Percentiles rank a stretch among this genome's conserved stretches.
These are phyloP conservation scores for Istiophorus platypterus DNA, from an alignment of 2,113 vertebrate species.

Conservation along the genomic window DNA sequence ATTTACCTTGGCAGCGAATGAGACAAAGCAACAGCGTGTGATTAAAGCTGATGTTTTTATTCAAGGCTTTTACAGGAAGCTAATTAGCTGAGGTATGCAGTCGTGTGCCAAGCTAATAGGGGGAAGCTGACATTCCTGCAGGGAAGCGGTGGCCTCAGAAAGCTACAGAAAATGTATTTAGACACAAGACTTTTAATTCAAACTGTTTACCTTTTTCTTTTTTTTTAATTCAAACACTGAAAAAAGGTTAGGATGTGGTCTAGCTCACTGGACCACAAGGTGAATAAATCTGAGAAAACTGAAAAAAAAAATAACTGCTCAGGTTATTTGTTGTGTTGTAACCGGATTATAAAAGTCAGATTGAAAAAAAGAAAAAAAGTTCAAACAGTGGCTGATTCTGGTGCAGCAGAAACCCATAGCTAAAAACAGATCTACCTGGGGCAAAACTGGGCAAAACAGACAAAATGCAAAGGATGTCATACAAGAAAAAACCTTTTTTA, in stretches of 20 bases:
- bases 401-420: neutral
- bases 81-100: constrained; percentile 93
- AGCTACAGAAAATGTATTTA: constrained; percentile 88
- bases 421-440: neutral
- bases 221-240: constrained; percentile 11
- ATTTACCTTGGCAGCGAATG: constrained; percentile 93
- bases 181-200: constrained; percentile 59
- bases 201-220: constrained; percentile 28
- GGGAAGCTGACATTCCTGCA: constrained; percentile 89
- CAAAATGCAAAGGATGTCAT: neutral
- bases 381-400: neutral
- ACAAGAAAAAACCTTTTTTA: no score
- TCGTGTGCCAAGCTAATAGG: constrained; percentile 86
- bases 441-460: neutral
- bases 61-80: constrained; percentile 95
- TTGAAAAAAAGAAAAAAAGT: constrained; percentile 7
- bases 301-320: neutral
- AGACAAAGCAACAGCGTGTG: constrained; percentile 91
- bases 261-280: neutral
- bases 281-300: constrained; percentile 10
- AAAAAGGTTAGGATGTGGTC: constrained; percentile 58
- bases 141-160: constrained; percentile 86
- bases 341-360: constrained; percentile 23
- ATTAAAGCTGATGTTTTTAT: constrained; percentile 90
- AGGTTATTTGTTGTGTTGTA: constrained; percentile 24